Base-by-base conservation (phyloP, 2,888 invertebrate genomes). In the Chouioia cunea region DNA sequence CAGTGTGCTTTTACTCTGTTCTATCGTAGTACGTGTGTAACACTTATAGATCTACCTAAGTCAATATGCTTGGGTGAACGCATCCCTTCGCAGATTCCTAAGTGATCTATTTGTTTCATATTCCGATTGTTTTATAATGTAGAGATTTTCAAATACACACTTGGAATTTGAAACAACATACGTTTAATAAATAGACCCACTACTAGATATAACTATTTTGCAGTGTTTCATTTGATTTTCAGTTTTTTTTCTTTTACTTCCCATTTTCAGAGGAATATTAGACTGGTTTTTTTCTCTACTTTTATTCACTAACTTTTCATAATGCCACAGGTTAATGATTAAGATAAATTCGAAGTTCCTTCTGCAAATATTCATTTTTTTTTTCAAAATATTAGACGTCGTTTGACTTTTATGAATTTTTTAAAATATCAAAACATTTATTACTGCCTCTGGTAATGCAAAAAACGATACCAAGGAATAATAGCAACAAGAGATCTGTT, bases 381-480 rank as follows among this genome's bases (percentile, higher is more conserved):
- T 59, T 57, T 57, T 70, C 56, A 56, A 65, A 62, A 47, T 53
- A 23, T 56, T 36, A 16, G 47, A 23, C 47, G 36, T 53, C 36
- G 27, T 47, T n/a, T 63, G 20, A 59, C 44, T 63, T 58, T 67
- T 52, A 48, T 46, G 8, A 50, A 50, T 57, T 10, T 68, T 43
- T 12, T 58, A 65, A 72, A 72, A 65, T 73, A 69, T 69, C 36
- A 73, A 73, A 73, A 73, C 57, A 65, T 56, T 65, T 63, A 10
- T 53, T 57, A 64, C 18, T 47, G 36, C 57, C 62, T 66, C 46
- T n/a, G 53, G 66, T 69, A 66, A 59, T 62, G 62, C 50, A 57
- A 65, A 62, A 43, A 36, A 52, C 50, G 12, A 53, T 59, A 23
- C 46, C 66, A 22, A 62, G 43, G 62, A 60, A 53, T 23, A 65